A percentile compares a stretch with the other conserved stretches of the same genome.
Evolutionary conservation across 2,888 invertebrate species (phyloP).

Genomic region (Tipula confusa): DNA sequence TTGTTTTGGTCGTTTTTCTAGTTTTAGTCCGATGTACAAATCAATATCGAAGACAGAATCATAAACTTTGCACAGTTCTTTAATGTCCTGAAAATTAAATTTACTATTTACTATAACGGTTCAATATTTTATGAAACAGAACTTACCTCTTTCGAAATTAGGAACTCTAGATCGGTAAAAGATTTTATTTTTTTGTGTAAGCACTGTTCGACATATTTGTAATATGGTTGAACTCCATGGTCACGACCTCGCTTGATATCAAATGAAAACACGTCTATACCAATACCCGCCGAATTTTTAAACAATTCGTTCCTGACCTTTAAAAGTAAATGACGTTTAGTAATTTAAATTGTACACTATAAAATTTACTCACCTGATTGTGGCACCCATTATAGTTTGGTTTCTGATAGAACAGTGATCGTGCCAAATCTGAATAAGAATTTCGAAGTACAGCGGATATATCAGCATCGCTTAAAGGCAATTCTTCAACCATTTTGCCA

Average conservation of each 20-base stretch:
- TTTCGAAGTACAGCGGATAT: neutral
- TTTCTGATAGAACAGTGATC: slow-evolving; percentile 54
- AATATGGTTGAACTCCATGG: slow-evolving; percentile 65
- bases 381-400: slow-evolving; percentile 32
- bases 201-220: slow-evolving; percentile 65
- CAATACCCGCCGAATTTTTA: slow-evolving; percentile 40
- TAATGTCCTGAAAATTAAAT: slow-evolving; percentile 50
- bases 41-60: slow-evolving; percentile 60
- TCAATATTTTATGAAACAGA: neutral
- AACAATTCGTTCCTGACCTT: neutral
- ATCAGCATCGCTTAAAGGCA: neutral
- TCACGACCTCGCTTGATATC: slow-evolving; percentile 70
- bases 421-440: slow-evolving; percentile 47
- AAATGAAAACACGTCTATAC: slow-evolving; percentile 64
- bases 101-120: too few relatives aligned
- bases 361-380: neutral
- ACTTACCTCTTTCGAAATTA: neutral
- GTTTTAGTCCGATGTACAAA: slow-evolving; percentile 67
- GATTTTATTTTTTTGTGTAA: slow-evolving; percentile 56
- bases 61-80: slow-evolving; percentile 47
- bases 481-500: neutral
- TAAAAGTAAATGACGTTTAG: too few relatives aligned
- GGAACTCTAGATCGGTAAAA: slow-evolving; percentile 56
- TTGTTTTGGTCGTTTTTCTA: slow-evolving; percentile 58
- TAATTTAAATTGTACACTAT: too few relatives aligned